A percentile compares a stretch with the other conserved stretches of the same genome.
Evolutionary conservation across 2,113 vertebrate genomes (phyloP).

Genomic region (Peromyscus maniculatus): DNA sequence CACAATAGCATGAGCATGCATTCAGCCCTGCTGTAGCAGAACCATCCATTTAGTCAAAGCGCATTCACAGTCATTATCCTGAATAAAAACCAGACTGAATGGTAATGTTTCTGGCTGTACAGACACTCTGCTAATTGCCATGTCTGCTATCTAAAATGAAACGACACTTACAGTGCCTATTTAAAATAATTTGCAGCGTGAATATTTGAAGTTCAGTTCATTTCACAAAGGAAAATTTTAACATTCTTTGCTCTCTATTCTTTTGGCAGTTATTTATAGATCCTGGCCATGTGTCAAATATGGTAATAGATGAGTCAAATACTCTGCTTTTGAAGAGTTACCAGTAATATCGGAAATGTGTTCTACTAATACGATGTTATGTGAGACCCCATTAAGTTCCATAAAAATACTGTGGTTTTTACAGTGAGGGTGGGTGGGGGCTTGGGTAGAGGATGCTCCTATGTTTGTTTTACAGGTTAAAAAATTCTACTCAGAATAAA

Average conservation of each 20-base stretch:
- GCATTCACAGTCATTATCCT: constrained; percentile 68
- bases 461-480: constrained; percentile 25
- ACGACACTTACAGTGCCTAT: constrained; percentile 63
- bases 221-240: constrained; percentile 68
- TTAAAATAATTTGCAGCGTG: constrained; percentile 69
- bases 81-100: constrained; percentile 69
- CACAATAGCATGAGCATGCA: constrained; percentile 23
- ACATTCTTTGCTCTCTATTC: constrained; percentile 34
- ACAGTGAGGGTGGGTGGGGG: not conserved
- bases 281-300: not conserved
- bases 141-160: constrained; percentile 53
- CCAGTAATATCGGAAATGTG: constrained; percentile 18
- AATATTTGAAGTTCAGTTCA: constrained; percentile 69
- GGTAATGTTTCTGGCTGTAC: constrained; percentile 54
- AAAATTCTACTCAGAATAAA: constrained; percentile 21
- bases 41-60: constrained; percentile 65
- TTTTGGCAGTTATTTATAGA: constrained; percentile 66
- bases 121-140: constrained; percentile 63
- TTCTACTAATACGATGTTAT: not conserved
- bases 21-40: constrained; percentile 43
- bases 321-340: not conserved
- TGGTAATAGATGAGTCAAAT: not conserved
- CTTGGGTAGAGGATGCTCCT: not conserved
- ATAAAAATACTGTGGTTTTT: not conserved
- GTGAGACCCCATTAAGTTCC: not conserved